Evolutionary conservation across 2,113 vertebrate species (phyloP), one percentile per base, ranked within the genome.

Genomic region (Trichomycterus rosablanca): DNA sequence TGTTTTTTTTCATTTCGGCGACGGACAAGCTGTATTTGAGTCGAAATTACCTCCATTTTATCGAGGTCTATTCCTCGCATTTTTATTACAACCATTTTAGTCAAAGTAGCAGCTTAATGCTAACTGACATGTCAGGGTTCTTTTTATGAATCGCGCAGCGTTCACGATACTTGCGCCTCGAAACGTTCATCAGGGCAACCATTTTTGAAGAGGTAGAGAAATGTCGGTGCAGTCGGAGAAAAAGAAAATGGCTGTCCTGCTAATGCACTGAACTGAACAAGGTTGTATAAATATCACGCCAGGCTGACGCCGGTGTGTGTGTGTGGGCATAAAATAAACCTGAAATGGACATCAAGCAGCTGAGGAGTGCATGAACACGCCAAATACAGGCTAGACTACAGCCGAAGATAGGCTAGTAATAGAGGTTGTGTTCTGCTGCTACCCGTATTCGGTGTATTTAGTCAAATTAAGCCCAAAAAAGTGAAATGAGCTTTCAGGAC

Each of bases 181-280:
- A 64, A 46, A 37, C 42, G 62, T 20, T 57, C 18, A 65, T 56
- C 63, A 49, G 30, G 52, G 63, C 63, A 26, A 65, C 63, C 63
- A 65, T 65, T 65, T 65, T 57, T 65, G 28, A 53, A 52, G 12
- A 43, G n/a, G 40, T 40, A 22, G 61, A 64, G 32, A 54, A 54
- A 20, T 35, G 62, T 48, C 43, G 15, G 43, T 44, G 63, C 53
- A 56, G 63, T 52, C 54, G 32, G 43, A 16, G 44, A 65, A 62
- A n/a, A 65, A 65, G 63, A 65, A 65, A 65, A 65, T 65, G 63
- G 63, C 63, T 65, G 63, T 65, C 63, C 39, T 62, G 39, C 26
- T 34, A 34, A 26, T 64, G 23, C 52, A 37, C 32, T 56, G 56
- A 52, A 15, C 52, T 19, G 52, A 37, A 22, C 34, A 16, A 46